Base-by-base conservation (phyloP, 2,888 invertebrate genomes). In the Pheosia gnoma region DNA sequence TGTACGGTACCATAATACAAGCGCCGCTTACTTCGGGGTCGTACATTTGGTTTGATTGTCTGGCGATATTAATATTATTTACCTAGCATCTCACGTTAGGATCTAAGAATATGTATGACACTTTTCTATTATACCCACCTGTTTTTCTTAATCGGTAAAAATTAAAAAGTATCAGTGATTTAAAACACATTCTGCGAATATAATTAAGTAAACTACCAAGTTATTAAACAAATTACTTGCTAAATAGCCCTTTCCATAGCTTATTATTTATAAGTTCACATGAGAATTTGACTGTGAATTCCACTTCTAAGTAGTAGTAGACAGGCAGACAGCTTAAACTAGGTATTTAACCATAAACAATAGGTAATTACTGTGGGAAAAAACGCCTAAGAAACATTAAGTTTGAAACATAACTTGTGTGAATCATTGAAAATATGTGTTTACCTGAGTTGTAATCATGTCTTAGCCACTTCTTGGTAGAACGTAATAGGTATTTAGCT, bases 361-460 rank as follows among this genome's bases (percentile, higher is more conserved):
- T 69, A 51, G 61, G 4, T 10, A 25, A n/a, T 47, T 54, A 45
- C 65, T 66, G 78, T 79, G 81, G 67, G 79, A 80, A 80, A 25
- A 68, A 55, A 53, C 25, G 13, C 11, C 36, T 36, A 51, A 54
- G 47, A 58, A 54, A 9, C 53, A 58, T 62, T 65, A 59, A 10
- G 8, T 37, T 53, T 53, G 4, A 53, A 53, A 37, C 53, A 53
- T 53, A 11, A 37, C 25, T 4, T 10, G 25, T 37, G 53, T 53
- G 53, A 11, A 59, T 43, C 51, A 57, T 51, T 6, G 45, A 59
- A 58, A 49, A 55, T 61, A 13, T 70, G 25, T n/a, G 4, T 43
- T 4, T 39, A 55, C 13, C 55, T 58, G 61, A 41, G 41, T 49
- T 49, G 55, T 55, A 49, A 43, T 51, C 9, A 51, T 25, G 51